Evolutionary conservation across 2,888 invertebrate genomes (phyloP).

Genomic region (Aphrophora alni): DNA sequence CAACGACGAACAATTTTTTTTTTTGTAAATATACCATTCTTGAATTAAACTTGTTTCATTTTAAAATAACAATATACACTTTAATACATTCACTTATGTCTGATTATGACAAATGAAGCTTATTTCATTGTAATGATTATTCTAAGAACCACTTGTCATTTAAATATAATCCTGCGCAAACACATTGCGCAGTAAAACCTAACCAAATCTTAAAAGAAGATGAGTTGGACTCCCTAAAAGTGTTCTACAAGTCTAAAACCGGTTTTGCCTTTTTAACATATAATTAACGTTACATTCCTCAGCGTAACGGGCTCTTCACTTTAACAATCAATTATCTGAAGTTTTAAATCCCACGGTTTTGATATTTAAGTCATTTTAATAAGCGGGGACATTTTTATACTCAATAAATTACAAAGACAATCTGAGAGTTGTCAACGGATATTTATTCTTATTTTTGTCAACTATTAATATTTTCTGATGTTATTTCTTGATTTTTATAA

Average conservation of each 20-base stretch:
- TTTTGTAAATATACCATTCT: no score
- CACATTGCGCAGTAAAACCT: not conserved
- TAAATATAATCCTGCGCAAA: not conserved
- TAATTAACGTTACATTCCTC: constrained; percentile 30
- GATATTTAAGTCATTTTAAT: not conserved
- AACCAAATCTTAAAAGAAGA: not conserved
- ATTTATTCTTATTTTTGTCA: no score
- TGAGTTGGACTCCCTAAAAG: no score
- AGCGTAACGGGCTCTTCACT: constrained; percentile 20
- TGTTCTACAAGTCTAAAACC: constrained; percentile 7
- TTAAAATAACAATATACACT: no score
- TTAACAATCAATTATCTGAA: constrained; percentile 28
- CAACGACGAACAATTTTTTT: no score
- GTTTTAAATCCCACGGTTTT: not conserved
- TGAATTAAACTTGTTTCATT: no score
- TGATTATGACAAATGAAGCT: no score
- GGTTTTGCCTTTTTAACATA: constrained; percentile 22
- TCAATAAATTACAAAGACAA: not conserved
- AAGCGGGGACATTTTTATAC: not conserved
- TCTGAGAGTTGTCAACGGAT: not conserved
- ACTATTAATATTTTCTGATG: no score
- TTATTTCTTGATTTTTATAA: no score
- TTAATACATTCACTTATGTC: no score
- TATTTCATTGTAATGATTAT: no score
- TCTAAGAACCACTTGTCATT: not conserved